A percentile compares a stretch with the other conserved stretches of the same genome.
These are phyloP conservation scores for Cheilosia scutellata DNA, from an alignment of 2,888 invertebrate genomes.

Conservation along the genomic window DNA sequence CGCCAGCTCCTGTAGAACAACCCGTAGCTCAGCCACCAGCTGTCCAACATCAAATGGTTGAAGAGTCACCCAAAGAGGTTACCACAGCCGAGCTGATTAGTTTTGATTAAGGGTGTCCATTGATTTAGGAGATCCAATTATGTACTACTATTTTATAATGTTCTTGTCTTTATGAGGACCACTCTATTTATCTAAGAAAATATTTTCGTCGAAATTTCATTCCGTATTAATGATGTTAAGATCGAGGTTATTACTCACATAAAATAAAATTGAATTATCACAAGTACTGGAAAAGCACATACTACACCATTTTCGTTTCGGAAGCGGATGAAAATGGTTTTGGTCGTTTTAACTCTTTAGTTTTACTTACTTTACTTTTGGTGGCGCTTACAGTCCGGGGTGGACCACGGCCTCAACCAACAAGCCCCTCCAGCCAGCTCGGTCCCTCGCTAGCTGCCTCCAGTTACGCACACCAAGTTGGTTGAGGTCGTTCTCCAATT, in stretches of 20 bases:
- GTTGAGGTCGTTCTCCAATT: no score
- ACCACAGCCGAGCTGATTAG: constrained; percentile 92
- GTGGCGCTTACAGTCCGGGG: no score
- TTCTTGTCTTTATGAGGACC: background rate
- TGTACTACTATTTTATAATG: constrained; percentile 24
- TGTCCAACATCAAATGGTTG: constrained; percentile 80
- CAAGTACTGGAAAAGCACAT: no score
- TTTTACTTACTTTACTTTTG: no score
- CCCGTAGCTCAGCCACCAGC: constrained; percentile 77
- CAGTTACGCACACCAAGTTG: no score
- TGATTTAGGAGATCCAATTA: background rate
- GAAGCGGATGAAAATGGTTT: no score
- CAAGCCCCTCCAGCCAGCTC: no score
- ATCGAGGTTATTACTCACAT: constrained; percentile 61
- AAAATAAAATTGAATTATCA: constrained; percentile 45
- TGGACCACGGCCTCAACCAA: no score
- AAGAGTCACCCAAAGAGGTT: constrained; percentile 83
- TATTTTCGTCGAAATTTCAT: constrained; percentile 63
- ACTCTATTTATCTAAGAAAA: constrained; percentile 33
- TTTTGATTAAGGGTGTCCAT: constrained; percentile 87
- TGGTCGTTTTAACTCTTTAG: no score
- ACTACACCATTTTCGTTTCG: no score
- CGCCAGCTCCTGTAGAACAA: constrained; percentile 74
- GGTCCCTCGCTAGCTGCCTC: no score
- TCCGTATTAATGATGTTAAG: constrained; percentile 33